Conservation (phyloP, 1,140 invertebrate species). For the Drosophila seguyi region DNA sequence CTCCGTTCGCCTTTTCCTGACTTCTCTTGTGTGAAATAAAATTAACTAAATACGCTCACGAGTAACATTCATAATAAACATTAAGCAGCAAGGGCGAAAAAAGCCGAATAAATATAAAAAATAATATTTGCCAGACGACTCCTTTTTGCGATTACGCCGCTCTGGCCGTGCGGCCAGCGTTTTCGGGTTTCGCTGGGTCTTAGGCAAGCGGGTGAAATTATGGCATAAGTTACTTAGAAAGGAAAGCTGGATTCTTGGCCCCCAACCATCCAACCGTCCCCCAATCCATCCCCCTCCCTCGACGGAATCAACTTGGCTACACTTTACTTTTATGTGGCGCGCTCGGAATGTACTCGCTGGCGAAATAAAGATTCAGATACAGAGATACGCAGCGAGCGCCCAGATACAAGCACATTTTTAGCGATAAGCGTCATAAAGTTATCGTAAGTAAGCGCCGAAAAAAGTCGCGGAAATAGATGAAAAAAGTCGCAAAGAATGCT, state of each 20-base stretch:
- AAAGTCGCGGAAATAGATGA: constrained; percentile 43
- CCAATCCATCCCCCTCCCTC: constrained; percentile 3
- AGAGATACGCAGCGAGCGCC: constrained; percentile 58
- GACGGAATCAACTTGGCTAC: constrained; percentile 74
- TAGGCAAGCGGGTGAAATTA: constrained; percentile 66
- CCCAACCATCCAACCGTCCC: background rate
- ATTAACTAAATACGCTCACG: constrained; percentile 85
- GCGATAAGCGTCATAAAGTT: constrained; percentile 83
- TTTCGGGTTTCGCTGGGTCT: constrained; percentile 21
- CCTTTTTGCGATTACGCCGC: constrained; percentile 76
- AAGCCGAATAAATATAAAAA: constrained; percentile 84
- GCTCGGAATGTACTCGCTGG: constrained; percentile 75
- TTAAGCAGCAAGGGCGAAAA: constrained; percentile 77
- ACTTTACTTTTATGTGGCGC: constrained; percentile 82
- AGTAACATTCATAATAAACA: constrained; percentile 85
- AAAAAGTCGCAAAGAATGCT: constrained; percentile 1
- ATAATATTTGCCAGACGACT: constrained; percentile 84
- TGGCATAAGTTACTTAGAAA: constrained; percentile 82
- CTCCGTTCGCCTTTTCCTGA: constrained; percentile 42
- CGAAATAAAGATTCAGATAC: constrained; percentile 82
- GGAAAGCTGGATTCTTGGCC: constrained; percentile 46
- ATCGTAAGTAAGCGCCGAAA: constrained; percentile 81
- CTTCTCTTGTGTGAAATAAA: constrained; percentile 85
- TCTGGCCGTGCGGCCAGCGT: constrained; percentile 46
- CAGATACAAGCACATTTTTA: constrained; percentile 83